Base-by-base conservation (phyloP, 1,140 invertebrate species). In the Nasonia longicornis region DNA sequence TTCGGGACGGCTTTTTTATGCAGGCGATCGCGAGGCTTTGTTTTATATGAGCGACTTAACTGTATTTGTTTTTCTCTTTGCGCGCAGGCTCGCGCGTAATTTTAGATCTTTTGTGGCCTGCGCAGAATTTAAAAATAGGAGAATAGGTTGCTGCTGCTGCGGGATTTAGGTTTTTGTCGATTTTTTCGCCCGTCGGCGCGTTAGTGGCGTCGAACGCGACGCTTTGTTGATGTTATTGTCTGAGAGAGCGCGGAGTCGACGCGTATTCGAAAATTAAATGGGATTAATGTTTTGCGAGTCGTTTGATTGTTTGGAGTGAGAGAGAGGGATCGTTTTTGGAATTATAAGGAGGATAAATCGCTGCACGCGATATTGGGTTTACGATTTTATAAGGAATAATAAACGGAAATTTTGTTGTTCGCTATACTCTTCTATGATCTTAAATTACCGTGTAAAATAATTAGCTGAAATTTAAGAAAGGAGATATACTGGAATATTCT, bases 41-140 rank as follows among this genome's bases (percentile, higher is more conserved):
- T 58, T 58, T n/a, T 20, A 35, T 35, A 20, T 20, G 20, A n/a
- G 52, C 52, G 52, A 20, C 16, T 58, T 58, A 58, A 58, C 52
- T 58, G 52, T 58, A 58, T 58, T 58, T 58, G 20, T 58, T 58
- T 58, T 58, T 58, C 52, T 58, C 16, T 7, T 58, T 58, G 52
- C 52, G 52, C 16, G 16, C 20, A 3, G 16, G 52, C 20, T 58
- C 52, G 52, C 52, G 52, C 3, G 52, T 58, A 58, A 58, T 58
- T 58, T 58, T 58, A 58, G 52, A 58, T 58, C 52, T 58, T 58
- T 58, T 58, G 52, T 58, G 52, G 52, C 20, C 52, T 58, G 52
- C 20, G 16, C 52, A n/a, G 52, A 58, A 58, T 58, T 58, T 58
- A 58, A 58, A 58, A 58, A 20, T 58, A 58, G 20, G 52, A 58